Percentiles rank a stretch among this genome's conserved stretches.
Conservation (phyloP, 2,113 vertebrate genomes). For the Camelus bactrianus region DNA sequence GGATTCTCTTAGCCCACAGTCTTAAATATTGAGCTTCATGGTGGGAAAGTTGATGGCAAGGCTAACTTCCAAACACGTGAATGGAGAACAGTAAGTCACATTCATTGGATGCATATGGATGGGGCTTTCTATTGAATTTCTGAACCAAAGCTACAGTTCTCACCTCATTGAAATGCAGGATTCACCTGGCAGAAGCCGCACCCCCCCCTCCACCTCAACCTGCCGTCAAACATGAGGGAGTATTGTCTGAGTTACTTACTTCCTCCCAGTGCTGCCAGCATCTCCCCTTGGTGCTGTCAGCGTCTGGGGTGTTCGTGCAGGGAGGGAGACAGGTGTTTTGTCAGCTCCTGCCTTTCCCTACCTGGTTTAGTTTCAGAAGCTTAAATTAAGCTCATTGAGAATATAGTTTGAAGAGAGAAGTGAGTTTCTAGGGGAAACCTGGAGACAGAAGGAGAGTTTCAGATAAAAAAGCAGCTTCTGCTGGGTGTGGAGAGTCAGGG, state of each 20-base stretch:
- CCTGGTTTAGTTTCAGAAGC: neutral
- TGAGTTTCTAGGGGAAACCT: neutral
- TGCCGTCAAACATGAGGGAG: neutral
- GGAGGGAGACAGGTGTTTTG: neutral
- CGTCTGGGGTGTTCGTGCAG: neutral
- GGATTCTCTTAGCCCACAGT: no score
- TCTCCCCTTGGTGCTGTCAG: neutral
- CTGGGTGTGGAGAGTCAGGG: accelerated
- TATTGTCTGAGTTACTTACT: neutral
- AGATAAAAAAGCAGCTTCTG: neutral
- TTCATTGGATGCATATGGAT: accelerated
- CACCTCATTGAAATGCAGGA: no score
- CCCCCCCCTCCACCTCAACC: neutral
- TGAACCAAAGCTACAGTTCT: neutral
- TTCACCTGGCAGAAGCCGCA: accelerated
- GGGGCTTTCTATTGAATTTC: no score
- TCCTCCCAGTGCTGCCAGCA: neutral
- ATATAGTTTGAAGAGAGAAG: neutral
- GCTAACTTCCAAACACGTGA: neutral
- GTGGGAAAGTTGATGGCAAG: neutral
- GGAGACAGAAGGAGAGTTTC: neutral
- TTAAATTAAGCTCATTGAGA: neutral
- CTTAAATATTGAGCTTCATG: neutral
- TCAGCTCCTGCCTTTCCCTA: no score
- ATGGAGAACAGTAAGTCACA: neutral